phyloP scores from a whole-genome alignment of 2,113 vertebrate species.

The Pungitius pungitius region DNA sequence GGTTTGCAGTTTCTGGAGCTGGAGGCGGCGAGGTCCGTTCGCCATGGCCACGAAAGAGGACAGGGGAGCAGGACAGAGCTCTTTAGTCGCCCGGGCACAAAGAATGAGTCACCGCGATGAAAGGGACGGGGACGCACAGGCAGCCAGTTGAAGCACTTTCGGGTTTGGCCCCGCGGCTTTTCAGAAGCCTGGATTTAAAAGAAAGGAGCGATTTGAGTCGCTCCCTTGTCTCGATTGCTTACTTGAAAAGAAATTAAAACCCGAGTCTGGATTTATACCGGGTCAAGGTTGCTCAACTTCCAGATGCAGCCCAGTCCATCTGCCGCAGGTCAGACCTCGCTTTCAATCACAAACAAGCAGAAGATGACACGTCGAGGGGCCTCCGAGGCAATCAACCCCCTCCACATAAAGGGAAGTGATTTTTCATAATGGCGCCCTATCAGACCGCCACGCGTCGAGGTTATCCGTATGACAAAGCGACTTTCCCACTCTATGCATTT shows the following conservation, averaged over 20 bases:
- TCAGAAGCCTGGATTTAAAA: slow-evolving; percentile 51
- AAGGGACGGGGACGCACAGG: slow-evolving; percentile 50
- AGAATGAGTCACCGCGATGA: slow-evolving; percentile 54
- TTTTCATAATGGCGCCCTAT: slow-evolving; percentile 67
- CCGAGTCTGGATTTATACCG: slow-evolving; percentile 16
- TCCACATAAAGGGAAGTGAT: slow-evolving; percentile 61
- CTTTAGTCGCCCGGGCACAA: slow-evolving; percentile 60
- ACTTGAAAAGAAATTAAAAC: slow-evolving; percentile 41
- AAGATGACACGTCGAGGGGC: slow-evolving; percentile 39
- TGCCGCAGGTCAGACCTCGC: slow-evolving; percentile 63
- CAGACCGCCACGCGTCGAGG: slow-evolving; percentile 68
- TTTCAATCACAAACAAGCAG: slow-evolving; percentile 64
- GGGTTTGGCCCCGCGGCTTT: slow-evolving; percentile 55
- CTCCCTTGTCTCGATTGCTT: slow-evolving; percentile 17
- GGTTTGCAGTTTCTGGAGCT: slow-evolving; percentile 45
- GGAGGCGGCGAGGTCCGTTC: slow-evolving; percentile 53
- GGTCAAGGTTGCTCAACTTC: slow-evolving; percentile 63
- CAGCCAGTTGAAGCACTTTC: slow-evolving; percentile 40
- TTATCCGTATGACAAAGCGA: slow-evolving; percentile 79
- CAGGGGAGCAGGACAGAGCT: slow-evolving; percentile 51
- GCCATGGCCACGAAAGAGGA: slow-evolving; percentile 47
- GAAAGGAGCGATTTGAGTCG: slow-evolving; percentile 29
- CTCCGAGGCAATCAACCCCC: slow-evolving; percentile 34
- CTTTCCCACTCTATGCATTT: slow-evolving; percentile 71
- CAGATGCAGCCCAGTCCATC: slow-evolving; percentile 60